phyloP scores from a whole-genome alignment of 1,140 invertebrate species.

The Lasaia peninsularis region DNA sequence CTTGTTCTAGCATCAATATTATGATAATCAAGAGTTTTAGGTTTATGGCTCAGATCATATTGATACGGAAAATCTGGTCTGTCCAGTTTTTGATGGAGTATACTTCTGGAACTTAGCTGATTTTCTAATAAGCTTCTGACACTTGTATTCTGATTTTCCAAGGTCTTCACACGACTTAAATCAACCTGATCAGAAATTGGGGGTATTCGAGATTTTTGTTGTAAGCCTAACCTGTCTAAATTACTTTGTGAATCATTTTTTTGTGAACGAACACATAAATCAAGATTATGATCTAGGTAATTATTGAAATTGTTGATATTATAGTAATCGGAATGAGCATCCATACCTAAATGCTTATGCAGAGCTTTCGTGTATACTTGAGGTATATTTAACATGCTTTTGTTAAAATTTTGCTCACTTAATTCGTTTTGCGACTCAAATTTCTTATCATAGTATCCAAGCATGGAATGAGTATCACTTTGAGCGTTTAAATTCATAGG shows the following conservation, averaged over 20 bases:
- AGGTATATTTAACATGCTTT: slow-evolving; percentile 43
- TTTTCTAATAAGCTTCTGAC: background rate
- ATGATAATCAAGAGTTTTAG: background rate
- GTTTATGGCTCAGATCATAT: background rate
- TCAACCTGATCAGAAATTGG: slow-evolving; percentile 1
- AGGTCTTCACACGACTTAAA: background rate
- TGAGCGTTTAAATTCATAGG: slow-evolving; percentile 56
- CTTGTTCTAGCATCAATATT: background rate
- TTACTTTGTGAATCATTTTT: slow-evolving; percentile 16
- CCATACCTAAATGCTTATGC: slow-evolving; percentile 37
- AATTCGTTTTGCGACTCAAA: slow-evolving; percentile 17
- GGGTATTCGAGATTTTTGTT: background rate
- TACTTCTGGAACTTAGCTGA: background rate
- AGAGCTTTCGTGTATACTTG: slow-evolving; percentile 46
- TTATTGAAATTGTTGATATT: slow-evolving; percentile 25
- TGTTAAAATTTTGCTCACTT: slow-evolving; percentile 31
- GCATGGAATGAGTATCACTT: slow-evolving; percentile 25
- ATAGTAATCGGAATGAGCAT: slow-evolving; percentile 25
- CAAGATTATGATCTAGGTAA: slow-evolving; percentile 36
- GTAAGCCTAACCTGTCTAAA: background rate
- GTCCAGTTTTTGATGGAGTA: background rate
- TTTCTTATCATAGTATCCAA: slow-evolving; percentile 28
- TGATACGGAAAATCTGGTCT: background rate
- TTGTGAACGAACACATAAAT: slow-evolving; percentile 25
- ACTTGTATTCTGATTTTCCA: background rate